Base-by-base conservation (phyloP, 2,797 vertebrate genomes). In the Emydoidea blandingii region DNA sequence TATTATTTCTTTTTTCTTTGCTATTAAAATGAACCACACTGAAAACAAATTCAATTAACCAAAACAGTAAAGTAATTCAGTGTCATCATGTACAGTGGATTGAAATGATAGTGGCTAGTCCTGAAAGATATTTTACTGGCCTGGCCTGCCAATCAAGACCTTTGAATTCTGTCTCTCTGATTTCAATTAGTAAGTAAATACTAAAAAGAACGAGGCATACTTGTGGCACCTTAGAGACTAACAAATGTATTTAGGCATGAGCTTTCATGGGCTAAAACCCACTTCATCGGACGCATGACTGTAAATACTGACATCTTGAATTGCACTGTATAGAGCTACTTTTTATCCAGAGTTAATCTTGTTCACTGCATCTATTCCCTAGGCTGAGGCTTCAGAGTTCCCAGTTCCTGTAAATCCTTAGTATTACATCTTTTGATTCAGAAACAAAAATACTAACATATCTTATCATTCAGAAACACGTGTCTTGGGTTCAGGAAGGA, bases 141-240 rank as follows among this genome's bases (percentile, higher is more conserved):
- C 65, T 86, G 80, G 52, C 84, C 93, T 86, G 44, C 72, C 93
- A 86, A 94, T 93, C 88, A 92, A 18, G 87, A 68, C 52, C 89
- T 95, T 96, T 96, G 96, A 96, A 97, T 94, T 97, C 62, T 84
- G 83, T 83, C 65, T 95, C 87, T 97, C 79, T 93, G 88, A 49
- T 97, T 98, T 96, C 96, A 97, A 94, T 97, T 95, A 96, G 86
- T 23, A 49, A 88, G 83, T 89, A 92, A 95, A 95, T 92, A 95
- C 92, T 41, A 16, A 50, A 50, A 50, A 50, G 50, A 50, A 50
- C 5, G 14, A 50, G 50, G 50, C 5, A 5, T 50, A 2, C 50
- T 50, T 50, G 50, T 50, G 50, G 15, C 50, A 50, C 50, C 5
- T 50, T 50, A 50, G 50, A 50, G 50, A 50, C 50, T 50, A 50